Base-by-base conservation (phyloP, 2,888 invertebrate genomes). In the Pediacus dermestoides region DNA sequence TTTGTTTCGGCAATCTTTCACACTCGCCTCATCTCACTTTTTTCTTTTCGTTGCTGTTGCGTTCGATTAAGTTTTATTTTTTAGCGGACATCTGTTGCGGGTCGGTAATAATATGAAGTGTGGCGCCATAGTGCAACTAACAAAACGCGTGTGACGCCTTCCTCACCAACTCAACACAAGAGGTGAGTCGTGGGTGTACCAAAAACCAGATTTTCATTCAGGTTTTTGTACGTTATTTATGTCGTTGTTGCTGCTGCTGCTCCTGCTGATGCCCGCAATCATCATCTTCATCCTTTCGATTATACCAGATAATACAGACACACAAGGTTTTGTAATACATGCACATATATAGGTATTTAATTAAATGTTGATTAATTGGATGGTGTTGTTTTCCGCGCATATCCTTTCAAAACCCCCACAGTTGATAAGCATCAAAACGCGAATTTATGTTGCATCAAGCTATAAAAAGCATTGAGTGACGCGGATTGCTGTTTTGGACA, bases 141-240 rank as follows among this genome's bases (percentile, higher is more conserved):
- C 39, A 41, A 30, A 38, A 38, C 44, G 38, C 33, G 44, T 32
- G 43, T 50, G 50, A 48, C 52, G 50, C 50, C 51, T 48, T 42
- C 33, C 35, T 40, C 28, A 32, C 42, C 28, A 30, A 14, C 36
- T 14, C 21, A 28, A 16, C 36, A 22, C 28, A 42, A 50, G 52
- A 56, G 55, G 53, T 48, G 52, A 53, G 39, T 57, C 59, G 61
- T 61, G 58, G 60, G 59, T 57, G 60, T 58, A 55, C 48, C 54
- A 53, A 44, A 59, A 58, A 58, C 58, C 53, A 58, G 50, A 57
- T 57, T 18, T 58, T 60, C 61, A 61, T 61, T 61, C 61, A 60
- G 57, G 59, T 58, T 58, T 57, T 53, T 55, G 34, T 50, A 41
- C 39, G 55, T 58, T 58, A 59, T 59, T 61, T 58, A 61, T 60